Evolutionary conservation across 2,888 invertebrate species (phyloP), one percentile per base, ranked within the genome.

Genomic region (Cremastobaeus sp.): DNA sequence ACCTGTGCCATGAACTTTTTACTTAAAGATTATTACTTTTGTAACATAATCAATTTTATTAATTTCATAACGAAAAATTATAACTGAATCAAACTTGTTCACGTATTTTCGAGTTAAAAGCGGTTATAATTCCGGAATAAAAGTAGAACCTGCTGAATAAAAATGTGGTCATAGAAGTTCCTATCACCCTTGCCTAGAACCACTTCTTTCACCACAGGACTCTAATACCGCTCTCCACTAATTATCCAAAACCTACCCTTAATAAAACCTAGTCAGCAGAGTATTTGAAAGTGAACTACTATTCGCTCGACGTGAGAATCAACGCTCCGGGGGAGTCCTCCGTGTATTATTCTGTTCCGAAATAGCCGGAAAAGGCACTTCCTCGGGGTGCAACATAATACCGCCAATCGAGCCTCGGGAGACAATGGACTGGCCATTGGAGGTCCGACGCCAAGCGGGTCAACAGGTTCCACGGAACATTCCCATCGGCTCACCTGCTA

Each of bases 401-500:
- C 72, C 39, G 60, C 65, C 73, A 68, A 68, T 68, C 62, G 68
- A 55, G 62, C 57, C 41, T 50, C 30, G 50, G 54, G 43, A 70
- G 52, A 70, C 74, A 74, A 74, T 70, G 64, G n/a, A 73, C 64
- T 39, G 59, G 68, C 72, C 69, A 72, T 34, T 68, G 69, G 72
- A 47, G 59, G 71, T 73, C 71, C 59, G 54, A 70, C 48, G 60
- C 59, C 70, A 64, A 55, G 41, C 55, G 41, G 65, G 72, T 72
- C 62, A 64, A 70, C 72, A 79, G 77, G 83, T 83, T 81, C 78
- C 74, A 78, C 78, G 77, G 81, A 77, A 80, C 79, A 82, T 85
- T 85, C 84, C 83, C 85, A 85, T 82, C 81, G 80, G 68, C 74
- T 85, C 85, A 86, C 85, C 85, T 86, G 85, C 85, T 84, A 82